phyloP scores from a whole-genome alignment of 92 coral and sea anemone species.

The Galaxea fascicularis region DNA sequence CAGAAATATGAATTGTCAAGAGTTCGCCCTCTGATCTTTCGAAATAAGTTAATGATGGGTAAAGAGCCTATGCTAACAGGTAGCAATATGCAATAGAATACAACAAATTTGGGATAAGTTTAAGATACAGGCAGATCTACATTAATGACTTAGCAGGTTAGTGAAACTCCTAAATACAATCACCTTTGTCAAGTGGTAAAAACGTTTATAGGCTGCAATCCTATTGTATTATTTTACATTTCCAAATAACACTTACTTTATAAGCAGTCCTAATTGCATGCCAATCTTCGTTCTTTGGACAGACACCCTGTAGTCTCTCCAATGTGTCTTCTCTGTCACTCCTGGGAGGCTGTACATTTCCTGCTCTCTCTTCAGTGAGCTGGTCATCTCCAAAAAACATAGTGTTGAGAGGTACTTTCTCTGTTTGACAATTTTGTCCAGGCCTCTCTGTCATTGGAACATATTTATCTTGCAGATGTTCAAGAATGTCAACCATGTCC shows the following conservation, averaged over 20 bases:
- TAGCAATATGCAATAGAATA: background rate
- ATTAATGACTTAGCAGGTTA: background rate
- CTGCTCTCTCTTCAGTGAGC: constrained; percentile 69
- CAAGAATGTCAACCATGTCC: constrained; percentile 76
- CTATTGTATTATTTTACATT: background rate
- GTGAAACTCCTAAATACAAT: background rate
- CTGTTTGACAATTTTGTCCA: constrained; percentile 7
- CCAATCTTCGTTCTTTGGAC: constrained; percentile 84
- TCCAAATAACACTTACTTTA: constrained; percentile 29
- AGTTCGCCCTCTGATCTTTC: constrained; percentile 8
- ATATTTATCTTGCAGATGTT: constrained; percentile 57
- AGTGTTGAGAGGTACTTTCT: constrained; percentile 40
- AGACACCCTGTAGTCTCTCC: constrained; percentile 55
- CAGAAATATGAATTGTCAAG: constrained; percentile 8
- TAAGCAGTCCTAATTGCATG: constrained; percentile 76
- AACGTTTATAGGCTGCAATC: background rate
- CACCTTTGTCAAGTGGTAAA: background rate
- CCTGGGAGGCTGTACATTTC: constrained; percentile 68
- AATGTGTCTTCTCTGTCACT: constrained; percentile 31
- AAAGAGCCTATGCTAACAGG: background rate
- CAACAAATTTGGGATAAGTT: background rate
- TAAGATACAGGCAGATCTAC: background rate
- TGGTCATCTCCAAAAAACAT: constrained; percentile 72
- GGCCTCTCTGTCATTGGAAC: constrained; percentile 56
- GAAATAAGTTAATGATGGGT: background rate